Percentiles rank a stretch among this genome's conserved stretches.
Evolutionary conservation across 2,797 vertebrate genomes (phyloP).

Genomic region (Masticophis lateralis): DNA sequence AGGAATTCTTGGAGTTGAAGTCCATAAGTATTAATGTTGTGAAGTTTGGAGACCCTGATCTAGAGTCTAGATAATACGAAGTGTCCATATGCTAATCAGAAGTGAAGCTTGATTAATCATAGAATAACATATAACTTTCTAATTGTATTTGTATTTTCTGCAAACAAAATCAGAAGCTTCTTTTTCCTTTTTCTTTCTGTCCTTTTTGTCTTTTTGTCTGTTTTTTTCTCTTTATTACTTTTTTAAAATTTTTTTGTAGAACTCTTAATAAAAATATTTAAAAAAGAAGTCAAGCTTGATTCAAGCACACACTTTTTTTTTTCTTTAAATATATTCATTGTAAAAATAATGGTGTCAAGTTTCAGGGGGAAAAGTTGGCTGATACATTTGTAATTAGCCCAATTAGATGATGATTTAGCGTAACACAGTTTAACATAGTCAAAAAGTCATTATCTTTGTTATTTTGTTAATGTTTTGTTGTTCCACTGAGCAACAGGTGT

Average conservation of each 20-base stretch:
- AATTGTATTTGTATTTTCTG: neutral
- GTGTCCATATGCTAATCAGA: neutral
- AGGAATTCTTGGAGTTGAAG: too few species aligned
- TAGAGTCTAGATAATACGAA: neutral
- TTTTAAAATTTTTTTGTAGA: neutral
- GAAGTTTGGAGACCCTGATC: neutral
- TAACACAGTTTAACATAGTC: slow-evolving; percentile 5
- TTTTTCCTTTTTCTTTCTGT: neutral
- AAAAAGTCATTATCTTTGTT: slow-evolving; percentile 13
- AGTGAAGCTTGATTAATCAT: neutral
- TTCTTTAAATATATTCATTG: slow-evolving; percentile 33
- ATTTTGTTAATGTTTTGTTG: slow-evolving; percentile 5
- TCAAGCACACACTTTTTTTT: neutral
- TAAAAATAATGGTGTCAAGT: neutral
- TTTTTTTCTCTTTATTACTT: neutral
- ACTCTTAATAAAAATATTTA: neutral
- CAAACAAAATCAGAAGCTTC: neutral
- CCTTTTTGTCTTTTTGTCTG: neutral
- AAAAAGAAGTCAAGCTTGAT: neutral
- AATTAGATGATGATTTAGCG: slow-evolving; percentile 1
- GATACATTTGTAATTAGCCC: neutral
- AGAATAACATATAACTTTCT: neutral
- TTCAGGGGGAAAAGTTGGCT: slow-evolving; percentile 2
- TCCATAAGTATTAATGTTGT: too few species aligned
- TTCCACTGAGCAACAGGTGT: slow-evolving; percentile 10